These are phyloP conservation scores for Scolopax bukidnonensis DNA, from an alignment of 2,797 vertebrate genomes.

Conservation along the genomic window DNA sequence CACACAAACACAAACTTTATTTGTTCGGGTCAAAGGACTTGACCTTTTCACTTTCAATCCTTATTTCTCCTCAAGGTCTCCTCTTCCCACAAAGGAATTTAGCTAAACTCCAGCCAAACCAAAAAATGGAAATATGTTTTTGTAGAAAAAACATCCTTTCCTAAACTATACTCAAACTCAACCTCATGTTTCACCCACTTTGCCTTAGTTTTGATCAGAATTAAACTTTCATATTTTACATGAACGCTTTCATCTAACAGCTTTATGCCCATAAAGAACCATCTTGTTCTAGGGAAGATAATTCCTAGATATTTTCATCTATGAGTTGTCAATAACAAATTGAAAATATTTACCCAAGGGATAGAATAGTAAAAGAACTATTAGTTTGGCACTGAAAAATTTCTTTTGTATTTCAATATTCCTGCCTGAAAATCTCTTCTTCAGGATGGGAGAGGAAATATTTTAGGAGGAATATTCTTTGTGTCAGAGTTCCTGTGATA, in stretches of 20 bases:
- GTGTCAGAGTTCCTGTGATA: not conserved
- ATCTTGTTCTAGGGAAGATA: not conserved
- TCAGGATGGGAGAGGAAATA: not conserved
- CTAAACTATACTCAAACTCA: not conserved
- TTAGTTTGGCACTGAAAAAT: not conserved
- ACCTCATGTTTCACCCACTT: not conserved
- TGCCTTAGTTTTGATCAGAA: not conserved
- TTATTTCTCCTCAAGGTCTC: not conserved
- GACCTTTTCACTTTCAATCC: not conserved
- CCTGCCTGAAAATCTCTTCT: not conserved
- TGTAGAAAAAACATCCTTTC: not conserved
- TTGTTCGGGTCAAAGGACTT: not conserved
- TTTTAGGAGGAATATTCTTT: not conserved
- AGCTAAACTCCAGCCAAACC: not conserved
- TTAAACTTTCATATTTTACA: not conserved
- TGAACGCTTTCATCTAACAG: not conserved
- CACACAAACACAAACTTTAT: not conserved
- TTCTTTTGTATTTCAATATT: not conserved
- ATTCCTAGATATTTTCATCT: not conserved
- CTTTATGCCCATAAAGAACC: not conserved
- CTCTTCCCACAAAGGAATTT: not conserved
- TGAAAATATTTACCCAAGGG: not conserved
- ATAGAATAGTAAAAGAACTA: not conserved
- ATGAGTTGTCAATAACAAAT: not conserved
- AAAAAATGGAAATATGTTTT: not conserved